Percentiles rank a stretch among this genome's conserved stretches.
phyloP scores from a whole-genome alignment of 2,888 invertebrate species.

The Brachyptera risi region DNA sequence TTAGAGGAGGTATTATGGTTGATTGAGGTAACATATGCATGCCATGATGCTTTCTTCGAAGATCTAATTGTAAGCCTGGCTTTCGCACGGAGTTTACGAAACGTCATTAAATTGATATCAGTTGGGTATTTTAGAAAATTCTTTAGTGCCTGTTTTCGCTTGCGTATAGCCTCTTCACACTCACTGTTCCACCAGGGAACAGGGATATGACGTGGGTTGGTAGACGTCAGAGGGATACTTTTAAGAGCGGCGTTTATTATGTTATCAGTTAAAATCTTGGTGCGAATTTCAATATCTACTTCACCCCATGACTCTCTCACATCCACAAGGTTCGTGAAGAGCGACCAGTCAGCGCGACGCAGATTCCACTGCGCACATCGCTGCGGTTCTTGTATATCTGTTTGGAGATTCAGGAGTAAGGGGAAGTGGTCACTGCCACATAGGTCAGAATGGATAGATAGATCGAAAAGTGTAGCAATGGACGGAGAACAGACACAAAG shows the following conservation, averaged over 20 bases:
- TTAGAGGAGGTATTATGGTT: background rate
- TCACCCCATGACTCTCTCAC: background rate
- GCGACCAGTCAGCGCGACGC: background rate
- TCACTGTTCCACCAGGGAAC: background rate
- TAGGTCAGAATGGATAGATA: slow-evolving; percentile 18
- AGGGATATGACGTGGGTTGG: background rate
- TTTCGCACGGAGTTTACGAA: background rate
- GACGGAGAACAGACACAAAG: background rate
- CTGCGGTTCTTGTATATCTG: background rate
- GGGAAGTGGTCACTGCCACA: slow-evolving; percentile 24
- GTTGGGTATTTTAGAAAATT: background rate
- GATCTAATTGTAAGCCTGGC: background rate
- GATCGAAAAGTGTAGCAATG: background rate
- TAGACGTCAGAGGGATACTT: background rate
- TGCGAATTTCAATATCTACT: background rate
- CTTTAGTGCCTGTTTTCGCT: background rate
- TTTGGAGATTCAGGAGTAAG: background rate
- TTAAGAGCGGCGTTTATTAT: background rate
- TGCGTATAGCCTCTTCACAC: background rate
- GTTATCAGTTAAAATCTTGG: background rate
- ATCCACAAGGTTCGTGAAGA: background rate
- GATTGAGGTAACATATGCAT: background rate
- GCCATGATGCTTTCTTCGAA: background rate
- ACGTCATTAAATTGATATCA: background rate
- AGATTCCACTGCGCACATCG: background rate